Conservation (phyloP, 2,888 invertebrate genomes). For the Meganola albula region DNA sequence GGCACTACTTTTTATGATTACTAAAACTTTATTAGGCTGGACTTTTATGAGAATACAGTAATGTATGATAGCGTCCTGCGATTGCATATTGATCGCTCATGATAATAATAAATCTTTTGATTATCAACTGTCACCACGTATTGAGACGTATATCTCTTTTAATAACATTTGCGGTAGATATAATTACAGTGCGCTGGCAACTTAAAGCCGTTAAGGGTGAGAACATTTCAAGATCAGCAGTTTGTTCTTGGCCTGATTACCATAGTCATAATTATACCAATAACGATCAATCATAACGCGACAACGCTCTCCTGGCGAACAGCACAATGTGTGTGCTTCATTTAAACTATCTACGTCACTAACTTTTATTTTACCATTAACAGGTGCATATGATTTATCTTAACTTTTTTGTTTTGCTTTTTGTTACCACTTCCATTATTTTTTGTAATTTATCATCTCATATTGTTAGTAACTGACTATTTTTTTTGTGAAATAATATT, state of each 20-base stretch:
- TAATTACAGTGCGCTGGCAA: conserved; percentile 55
- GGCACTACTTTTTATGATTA: no score
- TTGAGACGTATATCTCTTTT: conserved; percentile 38
- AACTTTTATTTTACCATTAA: conserved; percentile 22
- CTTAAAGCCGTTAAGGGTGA: conserved; percentile 47
- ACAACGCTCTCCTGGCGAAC: conserved; percentile 37
- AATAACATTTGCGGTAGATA: conserved; percentile 37
- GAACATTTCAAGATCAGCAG: conserved; percentile 55
- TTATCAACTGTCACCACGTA: conserved; percentile 6
- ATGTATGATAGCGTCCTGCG: no score
- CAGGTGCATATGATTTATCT: conserved; percentile 34
- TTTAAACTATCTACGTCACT: conserved; percentile 39
- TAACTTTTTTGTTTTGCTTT: conserved; percentile 2
- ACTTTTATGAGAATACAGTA: no score
- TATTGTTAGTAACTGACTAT: no score
- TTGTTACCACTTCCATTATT: neutral
- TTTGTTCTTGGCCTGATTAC: conserved; percentile 63
- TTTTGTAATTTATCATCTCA: conserved; percentile 1
- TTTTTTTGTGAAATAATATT: neutral
- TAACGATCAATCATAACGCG: conserved; percentile 61
- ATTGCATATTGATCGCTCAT: no score
- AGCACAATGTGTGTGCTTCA: conserved; percentile 34
- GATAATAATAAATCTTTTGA: conserved; percentile 19
- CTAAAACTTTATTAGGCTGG: no score
- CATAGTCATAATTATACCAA: conserved; percentile 57